Evolutionary conservation across 2,888 invertebrate species (phyloP), one percentile per base, ranked within the genome.

Genomic region (Melinopterus prodromus): DNA sequence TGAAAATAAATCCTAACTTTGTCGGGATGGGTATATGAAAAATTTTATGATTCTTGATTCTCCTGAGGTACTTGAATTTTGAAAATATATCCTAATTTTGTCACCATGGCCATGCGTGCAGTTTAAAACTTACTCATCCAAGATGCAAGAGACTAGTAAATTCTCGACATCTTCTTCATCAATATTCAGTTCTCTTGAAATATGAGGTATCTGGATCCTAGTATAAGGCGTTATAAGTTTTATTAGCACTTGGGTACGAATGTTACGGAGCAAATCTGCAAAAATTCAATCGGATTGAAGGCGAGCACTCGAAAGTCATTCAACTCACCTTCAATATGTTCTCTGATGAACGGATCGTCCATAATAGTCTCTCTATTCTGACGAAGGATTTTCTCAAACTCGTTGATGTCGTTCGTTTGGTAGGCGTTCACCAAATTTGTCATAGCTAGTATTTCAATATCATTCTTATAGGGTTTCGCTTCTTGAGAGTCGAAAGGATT

Each of bases 401-500:
- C 98, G 88, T 97, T 97, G 82, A 99, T 99, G 89, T 99, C 99
- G 90, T 99, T 98, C 89, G 98, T 98, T 90, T 99, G 99, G 90
- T 99, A 99, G 15, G 98, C 96, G 88, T 94, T 96, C 79, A 99
- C 99, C 86, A 99, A 92, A 90, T 99, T 98, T 6, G 99, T 99
- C 99, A 99, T 99, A 15, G 99, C 99, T 84, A 99, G 91, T 86
- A 99, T 99, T 90, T 99, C 99, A 0, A 99, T 98, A 91, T 99
- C 99, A 89, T 99, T 99, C 90, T 99, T 99, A 89, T 99, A 99
- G 0, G 99, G 99, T 88, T 99, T 99, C 0, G 99, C 99, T 91
- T 99, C 99, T 91, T 99, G 99, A 0, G 99, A 99, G 90, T 99
- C 99, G 89, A 99, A 99, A 0, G 99, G 99, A 91, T 99, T 99